These are phyloP conservation scores for Agriopis aurantiaria DNA, from an alignment of 2,888 invertebrate species.

Conservation along the genomic window DNA sequence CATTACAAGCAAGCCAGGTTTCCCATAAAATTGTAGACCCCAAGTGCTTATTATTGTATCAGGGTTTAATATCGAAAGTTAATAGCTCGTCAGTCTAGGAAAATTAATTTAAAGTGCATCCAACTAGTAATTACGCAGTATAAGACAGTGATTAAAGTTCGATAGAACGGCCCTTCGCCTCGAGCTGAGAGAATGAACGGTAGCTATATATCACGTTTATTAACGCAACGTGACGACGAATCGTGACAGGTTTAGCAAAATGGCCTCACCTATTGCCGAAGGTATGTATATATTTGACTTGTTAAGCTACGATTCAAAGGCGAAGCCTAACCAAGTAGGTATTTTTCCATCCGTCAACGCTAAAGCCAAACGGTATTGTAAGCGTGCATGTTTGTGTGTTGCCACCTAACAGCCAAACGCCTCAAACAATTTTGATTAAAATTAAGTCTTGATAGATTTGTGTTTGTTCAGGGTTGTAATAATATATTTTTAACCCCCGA, in stretches of 20 bases:
- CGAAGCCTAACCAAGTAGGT: not conserved
- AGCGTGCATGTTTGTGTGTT: too few relatives aligned
- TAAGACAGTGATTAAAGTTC: constrained; percentile 36
- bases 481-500: too few relatives aligned
- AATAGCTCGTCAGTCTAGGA: constrained; percentile 73
- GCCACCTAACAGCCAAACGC: too few relatives aligned
- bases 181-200: constrained; percentile 14
- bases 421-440: too few relatives aligned
- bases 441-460: too few relatives aligned
- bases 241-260: constrained; percentile 21
- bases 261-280: constrained; percentile 10
- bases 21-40: constrained; percentile 39
- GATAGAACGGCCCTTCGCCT: constrained; percentile 20
- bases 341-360: not conserved
- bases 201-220: constrained; percentile 28
- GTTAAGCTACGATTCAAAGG: not conserved
- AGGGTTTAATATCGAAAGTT: constrained; percentile 70
- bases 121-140: constrained; percentile 71
- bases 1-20: constrained; percentile 30
- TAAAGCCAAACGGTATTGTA: too few relatives aligned
- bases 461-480: too few relatives aligned
- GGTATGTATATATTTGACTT: constrained; percentile 9
- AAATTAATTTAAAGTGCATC: constrained; percentile 82
- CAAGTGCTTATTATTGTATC: constrained; percentile 67
- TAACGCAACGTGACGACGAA: constrained; percentile 31